A percentile compares a stretch with the other conserved stretches of the same genome.
These are phyloP conservation scores for Heliconius eleuchia DNA, from an alignment of 1,140 invertebrate species.

Conservation along the genomic window DNA sequence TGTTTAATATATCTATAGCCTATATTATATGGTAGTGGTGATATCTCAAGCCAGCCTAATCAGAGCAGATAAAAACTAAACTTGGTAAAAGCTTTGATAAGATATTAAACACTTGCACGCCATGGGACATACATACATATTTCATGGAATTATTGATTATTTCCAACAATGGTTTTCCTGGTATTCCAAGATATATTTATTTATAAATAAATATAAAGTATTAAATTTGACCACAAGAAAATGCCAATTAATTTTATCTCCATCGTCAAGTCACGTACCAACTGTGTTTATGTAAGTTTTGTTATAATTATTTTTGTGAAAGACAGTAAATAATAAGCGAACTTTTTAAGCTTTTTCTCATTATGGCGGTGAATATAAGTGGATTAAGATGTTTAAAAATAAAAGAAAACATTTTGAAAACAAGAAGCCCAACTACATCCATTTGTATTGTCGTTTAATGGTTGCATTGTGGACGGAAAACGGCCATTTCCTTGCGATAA, in stretches of 20 bases:
- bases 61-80: slow-evolving; percentile 63
- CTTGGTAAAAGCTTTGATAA: slow-evolving; percentile 71
- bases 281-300: background rate
- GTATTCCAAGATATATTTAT: slow-evolving; percentile 25
- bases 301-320: background rate
- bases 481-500: slow-evolving; percentile 79
- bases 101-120: slow-evolving; percentile 27
- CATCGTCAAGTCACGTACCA: slow-evolving; percentile 2
- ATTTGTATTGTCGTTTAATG: slow-evolving; percentile 78
- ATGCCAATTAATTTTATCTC: slow-evolving; percentile 31
- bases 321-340: no score
- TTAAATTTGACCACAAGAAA: slow-evolving; percentile 24
- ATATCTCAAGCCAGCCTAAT: slow-evolving; percentile 74
- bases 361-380: slow-evolving; percentile 17
- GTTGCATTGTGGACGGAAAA: slow-evolving; percentile 77
- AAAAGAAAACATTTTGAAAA: slow-evolving; percentile 38
- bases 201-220: background rate
- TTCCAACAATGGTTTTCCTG: slow-evolving; percentile 28
- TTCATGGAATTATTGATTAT: slow-evolving; percentile 34
- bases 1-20: slow-evolving; percentile 20
- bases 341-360: background rate
- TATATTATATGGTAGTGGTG: slow-evolving; percentile 56
- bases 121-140: background rate
- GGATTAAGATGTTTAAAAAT: slow-evolving; percentile 31
- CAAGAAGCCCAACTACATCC: slow-evolving; percentile 60